phyloP scores from a whole-genome alignment of 2,797 vertebrate species.

The Heterohyrax brucei region DNA sequence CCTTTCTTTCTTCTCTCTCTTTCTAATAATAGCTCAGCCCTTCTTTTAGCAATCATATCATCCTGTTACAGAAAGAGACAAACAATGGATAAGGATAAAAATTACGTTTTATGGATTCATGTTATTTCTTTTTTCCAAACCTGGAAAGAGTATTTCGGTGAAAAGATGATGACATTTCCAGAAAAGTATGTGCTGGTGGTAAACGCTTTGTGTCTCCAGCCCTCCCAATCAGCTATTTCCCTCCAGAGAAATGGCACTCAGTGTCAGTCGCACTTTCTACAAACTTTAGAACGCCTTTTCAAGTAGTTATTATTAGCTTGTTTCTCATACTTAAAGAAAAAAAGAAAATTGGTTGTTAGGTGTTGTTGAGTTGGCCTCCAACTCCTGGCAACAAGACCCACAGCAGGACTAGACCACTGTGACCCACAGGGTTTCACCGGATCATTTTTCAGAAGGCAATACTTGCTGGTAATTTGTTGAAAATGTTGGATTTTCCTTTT shows the following conservation, averaged over 20 bases:
- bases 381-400: neutral
- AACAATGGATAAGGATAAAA: constrained; percentile 18
- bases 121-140: neutral
- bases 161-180: neutral
- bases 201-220: neutral
- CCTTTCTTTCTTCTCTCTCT: constrained; percentile 82
- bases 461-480: neutral
- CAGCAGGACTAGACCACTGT: neutral
- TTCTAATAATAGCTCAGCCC: constrained; percentile 93
- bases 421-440: neutral
- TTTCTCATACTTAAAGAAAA: constrained; percentile 11
- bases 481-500: constrained; percentile 28
- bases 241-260: neutral
- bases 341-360: neutral
- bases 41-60: constrained; percentile 93
- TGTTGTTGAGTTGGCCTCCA: neutral
- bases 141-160: neutral
- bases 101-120: constrained; percentile 4
- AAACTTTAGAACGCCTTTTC: constrained; percentile 19
- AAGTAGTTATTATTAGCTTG: neutral
- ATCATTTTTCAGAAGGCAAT: neutral
- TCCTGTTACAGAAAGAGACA: constrained; percentile 90
- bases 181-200: neutral
- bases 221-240: neutral
- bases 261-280: neutral